Base-by-base conservation (phyloP, 2,888 invertebrate genomes). In the Diaperis boleti region DNA sequence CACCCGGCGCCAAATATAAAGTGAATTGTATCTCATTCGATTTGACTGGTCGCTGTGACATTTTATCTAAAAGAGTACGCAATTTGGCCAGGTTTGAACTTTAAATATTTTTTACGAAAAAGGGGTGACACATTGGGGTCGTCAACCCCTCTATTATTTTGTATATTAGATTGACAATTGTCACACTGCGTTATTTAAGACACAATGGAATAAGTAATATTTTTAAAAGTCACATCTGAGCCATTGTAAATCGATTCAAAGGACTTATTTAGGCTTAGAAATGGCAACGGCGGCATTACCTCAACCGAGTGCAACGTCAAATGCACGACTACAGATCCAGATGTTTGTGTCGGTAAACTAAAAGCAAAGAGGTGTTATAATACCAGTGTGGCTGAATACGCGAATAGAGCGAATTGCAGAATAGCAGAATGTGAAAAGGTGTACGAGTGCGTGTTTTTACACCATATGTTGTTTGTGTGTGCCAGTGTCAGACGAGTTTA, bases 401-500 rank as follows among this genome's bases (percentile, higher is more conserved):
- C n/a, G 35, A 49, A 47, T 47, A n/a, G 18, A 49, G 18, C 22
- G 35, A 52, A 20, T 18, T 22, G 22, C 26, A 37, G 13, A 39
- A 52, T 39, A 52, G 13, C 39, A 39, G 22, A 37, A 52, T 11
- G 26, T 13, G 7, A 8, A n/a, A 18, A 45, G 20, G 29, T 45
- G 26, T 29, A 33, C 10, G 10, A 22, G 44, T 45, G 45, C 45
- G 22, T 54, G 35, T 39, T 37, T 50, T 33, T 22, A 52, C 52
- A 10, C 17, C 44, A 13, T 44, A 13, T 42, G 17, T 33, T 35
- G 31, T 22, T 39, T 52, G 29, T 63, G 47, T 63, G 59, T 52
- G 59, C 33, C 15, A 41, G 59, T 64, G 64, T 59, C 64, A 59
- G 59, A 50, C 42, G 45, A 65, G 64, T 69, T 61, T 66, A 69